Conservation (phyloP, 2,888 invertebrate genomes). For the Dicyrtoma fusca region DNA sequence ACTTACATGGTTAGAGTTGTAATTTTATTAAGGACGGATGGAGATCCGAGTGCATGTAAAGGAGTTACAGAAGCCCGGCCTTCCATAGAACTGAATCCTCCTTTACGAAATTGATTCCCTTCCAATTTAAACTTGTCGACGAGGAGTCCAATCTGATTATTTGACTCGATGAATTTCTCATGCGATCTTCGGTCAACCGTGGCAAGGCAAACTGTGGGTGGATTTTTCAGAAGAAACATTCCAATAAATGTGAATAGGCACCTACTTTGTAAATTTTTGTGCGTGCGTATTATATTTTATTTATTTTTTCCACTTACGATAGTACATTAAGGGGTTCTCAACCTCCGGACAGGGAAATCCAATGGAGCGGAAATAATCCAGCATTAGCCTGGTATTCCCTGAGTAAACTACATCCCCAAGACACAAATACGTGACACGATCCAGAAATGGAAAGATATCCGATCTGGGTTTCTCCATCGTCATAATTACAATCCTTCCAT, state of each 20-base stretch:
- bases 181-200: constrained; percentile 80
- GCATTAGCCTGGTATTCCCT: constrained; percentile 86
- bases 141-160: constrained; percentile 86
- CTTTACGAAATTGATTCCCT: constrained; percentile 75
- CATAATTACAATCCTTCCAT: constrained; percentile 84
- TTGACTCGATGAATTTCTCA: constrained; percentile 90
- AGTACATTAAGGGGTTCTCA: constrained; percentile 98
- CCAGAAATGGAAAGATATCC: constrained; percentile 94
- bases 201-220: constrained; percentile 70
- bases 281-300: too few species aligned
- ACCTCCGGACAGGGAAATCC: constrained; percentile 96
- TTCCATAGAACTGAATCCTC: constrained; percentile 41
- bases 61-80: constrained; percentile 63
- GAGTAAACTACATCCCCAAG: constrained; percentile 89
- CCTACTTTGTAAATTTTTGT: too few species aligned
- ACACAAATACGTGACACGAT: constrained; percentile 86
- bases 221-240: too few species aligned
- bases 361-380: constrained; percentile 92
- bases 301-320: constrained; percentile 71
- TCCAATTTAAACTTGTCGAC: constrained; percentile 90
- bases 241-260: too few species aligned
- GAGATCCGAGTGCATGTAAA: constrained; percentile 73
- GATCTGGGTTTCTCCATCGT: constrained; percentile 89
- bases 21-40: constrained; percentile 70
- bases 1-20: constrained; percentile 65